Base-by-base conservation (phyloP, 1,140 invertebrate genomes). In the Diuraphis noxia region DNA sequence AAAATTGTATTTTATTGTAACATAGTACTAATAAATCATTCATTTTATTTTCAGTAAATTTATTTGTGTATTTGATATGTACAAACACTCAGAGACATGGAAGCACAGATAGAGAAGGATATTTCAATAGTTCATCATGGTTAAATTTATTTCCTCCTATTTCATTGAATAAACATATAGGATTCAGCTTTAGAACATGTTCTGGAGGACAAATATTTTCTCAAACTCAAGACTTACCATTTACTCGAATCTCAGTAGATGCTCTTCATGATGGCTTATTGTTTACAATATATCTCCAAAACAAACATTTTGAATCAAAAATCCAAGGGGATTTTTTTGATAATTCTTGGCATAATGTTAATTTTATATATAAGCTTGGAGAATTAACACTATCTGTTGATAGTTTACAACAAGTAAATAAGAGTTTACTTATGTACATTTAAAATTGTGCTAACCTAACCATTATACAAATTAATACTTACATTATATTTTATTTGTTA, bases 261-360 rank as follows among this genome's bases (percentile, higher is more conserved):
- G 95, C 95, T 92, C 95, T 96, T 94, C 95, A 94, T 91, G 94
- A 96, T 88, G 95, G 96, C 93, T 95, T 96, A 92, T 95, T 96
- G 89, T 96, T 96, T 92, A 94, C 96, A 79, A 95, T 95, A 92
- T 96, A 95, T 36, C 94, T 96, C 10, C 93, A 93, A 93, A 95
- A 93, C 93, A 95, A 93, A 92, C 94, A 94, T 46, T 95, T 96
- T 93, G 96, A 96, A 92, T 95, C 95, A 2, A 94, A 94, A 87
- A 94, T 97, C n/a, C 94, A 94, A 87, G 95, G 95, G 52, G 95
- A 95, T 92, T 95, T 96, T 91, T 94, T 97, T 25, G 96, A 97
- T 94, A 97, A 97, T 94, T 95, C 94, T 92, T 98, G 97, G 97
- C 96, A 97, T 93, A 96, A 95, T 93, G 95, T 97, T n/a, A 96